Percentiles rank a stretch among this genome's conserved stretches.
Conservation (phyloP, 2,797 vertebrate genomes). For the Eulemur rubriventer region DNA sequence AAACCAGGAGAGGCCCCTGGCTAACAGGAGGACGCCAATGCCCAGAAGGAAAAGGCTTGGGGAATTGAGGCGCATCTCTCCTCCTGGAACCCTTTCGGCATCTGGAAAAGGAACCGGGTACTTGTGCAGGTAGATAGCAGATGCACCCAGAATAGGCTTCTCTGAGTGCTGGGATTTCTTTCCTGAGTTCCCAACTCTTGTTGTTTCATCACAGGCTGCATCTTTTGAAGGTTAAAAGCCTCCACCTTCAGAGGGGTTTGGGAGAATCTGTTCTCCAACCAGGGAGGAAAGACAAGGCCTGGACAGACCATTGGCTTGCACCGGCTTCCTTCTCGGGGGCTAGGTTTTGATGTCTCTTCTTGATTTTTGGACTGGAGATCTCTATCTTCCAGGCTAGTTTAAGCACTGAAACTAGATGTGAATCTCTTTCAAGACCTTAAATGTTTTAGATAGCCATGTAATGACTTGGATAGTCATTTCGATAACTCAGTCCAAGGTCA, state of each 20-base stretch:
- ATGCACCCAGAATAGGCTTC: background rate
- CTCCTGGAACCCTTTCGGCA: background rate
- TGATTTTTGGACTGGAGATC: background rate
- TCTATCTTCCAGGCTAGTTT: background rate
- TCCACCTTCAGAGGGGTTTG: background rate
- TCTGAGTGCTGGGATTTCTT: background rate
- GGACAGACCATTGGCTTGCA: background rate
- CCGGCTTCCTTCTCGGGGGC: background rate
- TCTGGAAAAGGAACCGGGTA: background rate
- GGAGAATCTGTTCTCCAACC: background rate
- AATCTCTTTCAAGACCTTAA: background rate
- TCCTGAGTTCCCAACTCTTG: background rate
- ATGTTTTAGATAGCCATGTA: background rate
- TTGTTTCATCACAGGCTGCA: background rate
- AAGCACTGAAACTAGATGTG: background rate
- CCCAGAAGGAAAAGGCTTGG: background rate
- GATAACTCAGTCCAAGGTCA: background rate
- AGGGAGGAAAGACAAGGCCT: background rate
- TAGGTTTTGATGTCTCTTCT: background rate
- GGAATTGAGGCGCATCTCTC: background rate
- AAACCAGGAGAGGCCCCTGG: background rate
- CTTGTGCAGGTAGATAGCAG: background rate
- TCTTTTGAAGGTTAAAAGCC: background rate
- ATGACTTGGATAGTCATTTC: background rate
- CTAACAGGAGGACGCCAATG: background rate